These are phyloP conservation scores for Cerceris rybyensis DNA, from an alignment of 2,888 invertebrate species.

Conservation along the genomic window DNA sequence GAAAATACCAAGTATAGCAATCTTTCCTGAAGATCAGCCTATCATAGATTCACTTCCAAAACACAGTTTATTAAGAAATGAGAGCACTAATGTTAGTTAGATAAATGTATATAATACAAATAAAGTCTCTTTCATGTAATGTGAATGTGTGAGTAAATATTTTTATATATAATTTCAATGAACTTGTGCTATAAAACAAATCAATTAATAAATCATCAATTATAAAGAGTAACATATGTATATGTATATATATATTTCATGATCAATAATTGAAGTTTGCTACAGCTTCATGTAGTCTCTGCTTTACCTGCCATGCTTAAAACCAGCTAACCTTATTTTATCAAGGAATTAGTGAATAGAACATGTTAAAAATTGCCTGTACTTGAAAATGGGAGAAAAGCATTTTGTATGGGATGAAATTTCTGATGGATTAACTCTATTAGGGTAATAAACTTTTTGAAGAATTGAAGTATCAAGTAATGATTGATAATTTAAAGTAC, in stretches of 20 bases:
- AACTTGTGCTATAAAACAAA: background rate
- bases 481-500: background rate
- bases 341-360: constrained; percentile 4
- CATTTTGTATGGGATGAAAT: constrained; percentile 74
- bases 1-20: constrained; percentile 81
- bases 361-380: background rate
- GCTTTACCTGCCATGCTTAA: constrained; percentile 17
- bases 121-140: constrained; percentile 33
- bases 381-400: constrained; percentile 64
- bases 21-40: constrained; percentile 84
- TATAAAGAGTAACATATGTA: background rate
- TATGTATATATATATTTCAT: background rate
- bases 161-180: background rate
- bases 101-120: constrained; percentile 27
- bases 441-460: constrained; percentile 63
- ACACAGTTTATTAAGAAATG: constrained; percentile 29
- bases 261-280: constrained; percentile 49
- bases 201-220: background rate
- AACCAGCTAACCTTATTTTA: constrained; percentile 51
- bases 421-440: constrained; percentile 60
- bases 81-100: background rate
- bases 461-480: background rate
- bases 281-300: constrained; percentile 20
- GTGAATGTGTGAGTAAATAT: background rate
- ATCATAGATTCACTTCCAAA: constrained; percentile 75